These are phyloP conservation scores for Lepeophtheirus salmonis DNA, from an alignment of 1,140 invertebrate genomes.

Conservation along the genomic window DNA sequence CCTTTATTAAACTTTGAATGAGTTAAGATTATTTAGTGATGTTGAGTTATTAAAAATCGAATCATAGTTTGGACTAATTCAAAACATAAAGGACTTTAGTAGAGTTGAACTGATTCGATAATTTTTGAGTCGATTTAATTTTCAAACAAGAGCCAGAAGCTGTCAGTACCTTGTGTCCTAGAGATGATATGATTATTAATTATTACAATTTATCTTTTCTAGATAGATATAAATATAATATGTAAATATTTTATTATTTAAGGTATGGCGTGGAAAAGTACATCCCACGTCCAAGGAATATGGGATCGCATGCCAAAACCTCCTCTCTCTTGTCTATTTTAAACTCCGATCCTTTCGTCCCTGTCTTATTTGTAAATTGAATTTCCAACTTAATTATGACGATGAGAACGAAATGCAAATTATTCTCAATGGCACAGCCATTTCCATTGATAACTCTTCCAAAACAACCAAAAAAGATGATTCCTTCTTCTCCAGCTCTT, in stretches of 20 bases:
- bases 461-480: neutral
- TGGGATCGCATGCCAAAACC: neutral
- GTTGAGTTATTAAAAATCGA: too few species aligned
- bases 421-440: conserved; percentile 38
- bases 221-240: too few species aligned
- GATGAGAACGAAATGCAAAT: conserved; percentile 79
- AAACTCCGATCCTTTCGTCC: conserved; percentile 63
- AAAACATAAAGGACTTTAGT: too few species aligned
- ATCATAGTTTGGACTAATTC: too few species aligned
- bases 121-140: too few species aligned
- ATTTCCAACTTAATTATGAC: conserved; percentile 56
- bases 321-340: conserved; percentile 43
- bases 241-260: conserved; percentile 33
- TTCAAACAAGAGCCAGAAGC: too few species aligned
- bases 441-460: neutral
- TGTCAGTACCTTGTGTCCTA: too few species aligned
- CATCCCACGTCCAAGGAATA: conserved; percentile 6
- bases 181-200: too few species aligned
- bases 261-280: conserved; percentile 13
- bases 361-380: conserved; percentile 54
- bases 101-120: too few species aligned
- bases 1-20: too few species aligned
- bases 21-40: too few species aligned
- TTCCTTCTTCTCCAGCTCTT: neutral
- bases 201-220: too few species aligned